These are phyloP conservation scores for Adelosebastes latens DNA, from an alignment of 2,797 vertebrate species.

Conservation along the genomic window DNA sequence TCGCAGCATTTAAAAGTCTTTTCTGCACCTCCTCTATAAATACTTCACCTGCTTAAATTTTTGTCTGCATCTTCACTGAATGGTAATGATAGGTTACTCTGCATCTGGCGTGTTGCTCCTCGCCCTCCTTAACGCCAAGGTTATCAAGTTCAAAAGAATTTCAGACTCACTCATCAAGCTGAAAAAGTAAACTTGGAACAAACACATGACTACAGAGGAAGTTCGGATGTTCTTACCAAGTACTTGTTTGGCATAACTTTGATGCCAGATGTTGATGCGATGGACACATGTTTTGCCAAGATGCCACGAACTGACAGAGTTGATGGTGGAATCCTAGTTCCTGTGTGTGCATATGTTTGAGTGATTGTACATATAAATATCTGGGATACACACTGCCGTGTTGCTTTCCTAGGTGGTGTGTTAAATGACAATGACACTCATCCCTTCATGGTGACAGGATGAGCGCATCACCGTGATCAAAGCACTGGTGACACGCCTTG, in stretches of 20 bases:
- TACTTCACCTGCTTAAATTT: slow-evolving; percentile 42
- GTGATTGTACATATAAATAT: slow-evolving; percentile 10
- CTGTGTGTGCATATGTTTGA: not conserved
- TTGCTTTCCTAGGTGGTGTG: slow-evolving; percentile 52
- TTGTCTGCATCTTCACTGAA: slow-evolving; percentile 12
- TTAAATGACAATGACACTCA: slow-evolving; percentile 79
- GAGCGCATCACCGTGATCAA: slow-evolving; percentile 66
- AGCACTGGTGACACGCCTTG: slow-evolving; percentile 59
- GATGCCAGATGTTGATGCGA: slow-evolving; percentile 46
- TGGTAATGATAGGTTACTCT: slow-evolving; percentile 12
- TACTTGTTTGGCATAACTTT: slow-evolving; percentile 22
- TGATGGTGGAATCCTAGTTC: slow-evolving; percentile 17
- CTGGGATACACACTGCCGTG: slow-evolving; percentile 10
- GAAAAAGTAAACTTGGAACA: slow-evolving; percentile 13
- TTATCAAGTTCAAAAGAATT: slow-evolving; percentile 29
- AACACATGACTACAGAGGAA: slow-evolving; percentile 5
- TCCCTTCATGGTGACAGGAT: slow-evolving; percentile 66
- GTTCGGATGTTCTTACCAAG: slow-evolving; percentile 20
- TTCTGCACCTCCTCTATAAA: slow-evolving; percentile 47
- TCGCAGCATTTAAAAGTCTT: slow-evolving; percentile 36
- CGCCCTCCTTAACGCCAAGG: slow-evolving; percentile 3
- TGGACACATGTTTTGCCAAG: slow-evolving; percentile 61
- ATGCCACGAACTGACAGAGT: slow-evolving; percentile 29
- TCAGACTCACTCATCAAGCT: slow-evolving; percentile 33
- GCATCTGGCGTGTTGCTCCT: slow-evolving; percentile 18